phyloP scores from a whole-genome alignment of 2,113 vertebrate genomes.

The Bufo gargarizans region DNA sequence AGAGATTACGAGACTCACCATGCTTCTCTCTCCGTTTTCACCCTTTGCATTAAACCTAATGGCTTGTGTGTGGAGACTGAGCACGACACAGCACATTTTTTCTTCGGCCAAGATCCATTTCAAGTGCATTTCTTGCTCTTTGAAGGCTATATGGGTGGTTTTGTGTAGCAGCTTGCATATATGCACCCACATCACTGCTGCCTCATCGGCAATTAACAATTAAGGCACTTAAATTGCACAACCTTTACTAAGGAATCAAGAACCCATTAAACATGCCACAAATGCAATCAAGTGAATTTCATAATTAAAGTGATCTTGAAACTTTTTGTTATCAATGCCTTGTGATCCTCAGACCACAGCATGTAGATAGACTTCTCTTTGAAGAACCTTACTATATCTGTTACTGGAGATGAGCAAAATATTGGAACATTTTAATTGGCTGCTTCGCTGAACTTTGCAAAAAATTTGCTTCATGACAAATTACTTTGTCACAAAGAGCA shows the following conservation, averaged over 20 bases:
- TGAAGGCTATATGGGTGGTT: not conserved
- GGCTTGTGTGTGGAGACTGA: not conserved
- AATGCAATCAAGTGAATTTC: not conserved
- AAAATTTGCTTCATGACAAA: too few species aligned
- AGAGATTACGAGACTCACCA: not conserved
- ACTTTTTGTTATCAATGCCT: not conserved
- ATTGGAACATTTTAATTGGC: too few species aligned
- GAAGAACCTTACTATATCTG: too few species aligned
- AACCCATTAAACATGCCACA: not conserved
- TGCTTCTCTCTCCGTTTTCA: not conserved
- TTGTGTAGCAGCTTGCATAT: not conserved
- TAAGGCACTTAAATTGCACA: not conserved
- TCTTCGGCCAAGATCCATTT: not conserved
- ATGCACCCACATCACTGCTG: not conserved
- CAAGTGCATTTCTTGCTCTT: not conserved
- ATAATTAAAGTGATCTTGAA: not conserved
- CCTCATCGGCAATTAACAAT: not conserved
- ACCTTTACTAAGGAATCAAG: not conserved
- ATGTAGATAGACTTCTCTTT: too few species aligned
- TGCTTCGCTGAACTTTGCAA: too few species aligned
- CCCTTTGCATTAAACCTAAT: not conserved
- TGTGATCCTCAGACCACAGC: not conserved
- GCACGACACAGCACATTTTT: not conserved
- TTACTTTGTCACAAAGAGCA: too few species aligned
- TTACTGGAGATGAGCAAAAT: too few species aligned